Evolutionary conservation across 1,140 invertebrate genomes (phyloP).

Genomic region (Procambarus clarkii): DNA sequence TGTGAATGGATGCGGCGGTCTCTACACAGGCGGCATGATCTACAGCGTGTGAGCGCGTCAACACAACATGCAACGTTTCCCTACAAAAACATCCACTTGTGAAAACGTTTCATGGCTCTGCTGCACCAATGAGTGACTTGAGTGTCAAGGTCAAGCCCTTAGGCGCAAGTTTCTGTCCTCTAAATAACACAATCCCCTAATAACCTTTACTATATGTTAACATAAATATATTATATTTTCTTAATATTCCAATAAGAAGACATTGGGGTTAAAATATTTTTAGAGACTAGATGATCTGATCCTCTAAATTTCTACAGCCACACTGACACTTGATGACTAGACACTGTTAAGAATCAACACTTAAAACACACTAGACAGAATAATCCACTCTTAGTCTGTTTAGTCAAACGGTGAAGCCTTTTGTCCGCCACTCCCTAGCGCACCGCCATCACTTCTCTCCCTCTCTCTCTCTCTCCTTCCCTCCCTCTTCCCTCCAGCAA

Average conservation of each 20-base stretch:
- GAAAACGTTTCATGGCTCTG: not conserved
- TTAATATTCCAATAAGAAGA: no score
- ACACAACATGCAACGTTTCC: conserved; percentile 17
- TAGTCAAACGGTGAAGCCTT: no score
- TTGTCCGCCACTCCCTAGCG: no score
- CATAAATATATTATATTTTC: no score
- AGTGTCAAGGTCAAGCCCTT: not conserved
- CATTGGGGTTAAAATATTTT: not conserved
- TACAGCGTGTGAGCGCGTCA: no score
- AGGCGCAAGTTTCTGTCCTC: not conserved
- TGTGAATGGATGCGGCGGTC: no score
- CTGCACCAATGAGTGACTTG: not conserved
- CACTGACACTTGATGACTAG: not conserved
- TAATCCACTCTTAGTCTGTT: no score
- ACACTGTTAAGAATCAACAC: not conserved
- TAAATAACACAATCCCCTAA: not conserved
- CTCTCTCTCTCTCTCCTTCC: conserved; percentile 1
- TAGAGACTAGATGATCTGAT: not conserved
- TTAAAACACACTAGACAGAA: not conserved
- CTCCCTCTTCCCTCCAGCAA: conserved; percentile 11
- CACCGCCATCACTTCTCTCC: not conserved
- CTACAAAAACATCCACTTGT: conserved; percentile 29
- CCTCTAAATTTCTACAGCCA: not conserved
- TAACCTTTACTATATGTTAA: no score
- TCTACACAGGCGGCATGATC: no score